A percentile compares a stretch with the other conserved stretches of the same genome.
Evolutionary conservation across 2,888 invertebrate species (phyloP).

Genomic region (Plebejus melissa): DNA sequence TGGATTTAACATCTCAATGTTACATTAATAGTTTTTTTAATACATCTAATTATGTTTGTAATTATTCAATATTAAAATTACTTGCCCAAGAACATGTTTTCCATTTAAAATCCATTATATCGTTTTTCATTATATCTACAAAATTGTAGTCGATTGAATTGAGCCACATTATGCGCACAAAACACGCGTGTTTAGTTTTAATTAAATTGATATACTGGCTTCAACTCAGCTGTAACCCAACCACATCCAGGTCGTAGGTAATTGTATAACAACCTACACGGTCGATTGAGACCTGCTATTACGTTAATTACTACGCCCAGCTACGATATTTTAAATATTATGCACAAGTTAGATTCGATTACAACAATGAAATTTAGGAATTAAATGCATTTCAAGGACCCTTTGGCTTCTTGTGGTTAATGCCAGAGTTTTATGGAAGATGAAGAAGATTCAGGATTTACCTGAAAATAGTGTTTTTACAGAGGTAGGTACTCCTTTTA

Average conservation of each 20-base stretch:
- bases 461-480: not conserved
- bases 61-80: slow-evolving; percentile 19
- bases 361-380: not conserved
- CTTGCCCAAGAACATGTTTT: slow-evolving; percentile 35
- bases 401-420: not conserved
- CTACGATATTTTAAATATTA: slow-evolving; percentile 12
- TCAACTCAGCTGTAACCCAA: slow-evolving; percentile 38
- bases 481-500: no score
- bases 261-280: slow-evolving; percentile 39
- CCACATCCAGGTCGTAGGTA: slow-evolving; percentile 38
- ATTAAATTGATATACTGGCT: slow-evolving; percentile 34
- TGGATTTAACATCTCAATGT: not conserved
- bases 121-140: slow-evolving; percentile 30
- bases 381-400: not conserved
- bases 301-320: slow-evolving; percentile 31
- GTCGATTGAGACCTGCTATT: slow-evolving; percentile 37
- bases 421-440: not conserved
- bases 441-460: not conserved
- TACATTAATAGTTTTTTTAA: not conserved
- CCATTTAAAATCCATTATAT: slow-evolving; percentile 31
- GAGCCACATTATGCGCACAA: slow-evolving; percentile 34
- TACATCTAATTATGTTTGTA: not conserved
- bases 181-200: slow-evolving; percentile 33
- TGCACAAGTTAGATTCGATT: slow-evolving; percentile 8
- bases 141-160: slow-evolving; percentile 29